Evolutionary conservation across 2,888 invertebrate species (phyloP), one percentile per base, ranked within the genome.

Genomic region (Drosophila cracens): DNA sequence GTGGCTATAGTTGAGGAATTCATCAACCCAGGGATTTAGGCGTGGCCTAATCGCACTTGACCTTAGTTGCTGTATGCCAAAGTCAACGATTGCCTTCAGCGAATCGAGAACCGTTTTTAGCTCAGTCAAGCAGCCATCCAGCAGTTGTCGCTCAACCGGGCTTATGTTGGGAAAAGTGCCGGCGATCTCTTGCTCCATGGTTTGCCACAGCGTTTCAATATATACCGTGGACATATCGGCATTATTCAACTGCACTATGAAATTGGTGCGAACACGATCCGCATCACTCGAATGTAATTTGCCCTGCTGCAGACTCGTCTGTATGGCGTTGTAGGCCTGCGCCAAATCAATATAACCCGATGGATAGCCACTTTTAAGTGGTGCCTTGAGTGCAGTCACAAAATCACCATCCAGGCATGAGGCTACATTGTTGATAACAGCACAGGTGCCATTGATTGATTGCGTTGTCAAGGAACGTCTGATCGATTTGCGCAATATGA

Each of bases 401-500:
- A 96, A 97, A 87, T 96, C 96, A 46, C 96, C 96, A 94, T 99
- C 99, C 70, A 99, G 94, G 74, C 97, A 95, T 1, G 97, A 95
- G 83, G 97, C 96, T 6, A 97, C 97, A 93, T 98, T 98, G 94
- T 99, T 99, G 34, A 99, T 96, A 83, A 98, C 97, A 3, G 98
- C 99, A 94, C 99, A 99, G 53, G 98, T 96, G 60, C 98, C 99
- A 93, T 99, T 99, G 69, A 99, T 95, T 91, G 97, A 98, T 90
- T 97, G 97, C 80, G 97, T 97, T 8, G 97, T 96, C 80, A 98
- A 94, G n/a, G 98, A 96, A 77, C 99, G 96, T 80, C 98, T 97
- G 92, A 99, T 97, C 87, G 98, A 98, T 94, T 99, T 99, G 88
- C 98, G 96, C 4, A 99, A 96, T 80, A 99, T 98, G 92, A 98